These are phyloP conservation scores for Arrhopalites spinosus DNA, from an alignment of 2,888 invertebrate genomes.

Conservation along the genomic window DNA sequence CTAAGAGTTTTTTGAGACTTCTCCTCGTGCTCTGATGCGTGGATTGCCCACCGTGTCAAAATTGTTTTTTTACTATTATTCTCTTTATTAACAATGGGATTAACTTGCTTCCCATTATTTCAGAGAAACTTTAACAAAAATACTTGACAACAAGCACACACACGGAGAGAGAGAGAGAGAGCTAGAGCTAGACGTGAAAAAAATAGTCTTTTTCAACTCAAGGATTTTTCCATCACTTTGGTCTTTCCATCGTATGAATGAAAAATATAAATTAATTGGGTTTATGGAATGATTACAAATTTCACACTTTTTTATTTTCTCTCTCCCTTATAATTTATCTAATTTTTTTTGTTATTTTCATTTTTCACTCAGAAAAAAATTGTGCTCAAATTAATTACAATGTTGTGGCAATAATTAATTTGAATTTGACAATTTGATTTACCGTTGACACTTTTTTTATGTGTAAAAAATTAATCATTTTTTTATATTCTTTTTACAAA, in stretches of 20 bases:
- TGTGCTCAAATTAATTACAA: conserved; percentile 1
- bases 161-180: neutral
- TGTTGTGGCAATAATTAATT: conserved; percentile 13
- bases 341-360: neutral
- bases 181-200: neutral
- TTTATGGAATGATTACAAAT: conserved; percentile 30
- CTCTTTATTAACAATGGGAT: conserved; percentile 4
- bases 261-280: conserved; percentile 32
- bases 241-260: neutral
- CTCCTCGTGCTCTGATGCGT: conserved; percentile 27
- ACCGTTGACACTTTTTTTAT: too few species aligned
- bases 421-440: conserved; percentile 22
- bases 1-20: too few species aligned
- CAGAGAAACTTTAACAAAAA: neutral
- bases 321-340: neutral
- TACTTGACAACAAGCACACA: neutral
- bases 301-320: conserved; percentile 26
- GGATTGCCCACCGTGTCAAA: conserved; percentile 35
- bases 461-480: too few species aligned
- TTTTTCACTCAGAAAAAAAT: too few species aligned
- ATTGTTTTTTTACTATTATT: conserved; percentile 31
- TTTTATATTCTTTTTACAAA: neutral
- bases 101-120: conserved; percentile 10
- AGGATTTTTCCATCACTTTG: neutral
- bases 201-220: conserved; percentile 5